These are phyloP conservation scores for Protobothrops mucrosquamatus DNA, from an alignment of 2,113 vertebrate species.

Conservation along the genomic window DNA sequence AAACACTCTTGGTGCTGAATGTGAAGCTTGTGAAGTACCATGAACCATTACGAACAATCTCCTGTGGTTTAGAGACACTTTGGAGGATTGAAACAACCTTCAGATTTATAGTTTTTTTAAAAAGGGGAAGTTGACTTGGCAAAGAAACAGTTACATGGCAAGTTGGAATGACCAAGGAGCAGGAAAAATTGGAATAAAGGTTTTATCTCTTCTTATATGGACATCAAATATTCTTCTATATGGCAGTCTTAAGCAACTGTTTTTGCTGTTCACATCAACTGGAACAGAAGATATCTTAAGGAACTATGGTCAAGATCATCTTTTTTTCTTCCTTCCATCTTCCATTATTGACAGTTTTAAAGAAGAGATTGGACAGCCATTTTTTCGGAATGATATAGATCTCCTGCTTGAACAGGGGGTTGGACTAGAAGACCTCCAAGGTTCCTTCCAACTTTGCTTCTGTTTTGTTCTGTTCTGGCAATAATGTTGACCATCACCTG, in stretches of 20 bases:
- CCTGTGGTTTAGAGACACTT: background rate
- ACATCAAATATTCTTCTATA: background rate
- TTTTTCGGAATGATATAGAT: background rate
- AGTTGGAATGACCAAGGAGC: background rate
- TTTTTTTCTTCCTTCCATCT: background rate
- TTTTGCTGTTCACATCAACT: background rate
- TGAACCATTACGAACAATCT: background rate
- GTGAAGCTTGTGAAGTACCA: background rate
- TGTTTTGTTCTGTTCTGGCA: background rate
- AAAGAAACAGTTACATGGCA: background rate
- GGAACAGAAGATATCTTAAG: background rate
- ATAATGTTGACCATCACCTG: background rate
- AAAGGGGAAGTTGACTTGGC: background rate
- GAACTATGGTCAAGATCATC: background rate
- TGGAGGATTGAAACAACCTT: background rate
- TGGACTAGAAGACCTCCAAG: background rate
- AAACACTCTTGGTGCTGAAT: background rate
- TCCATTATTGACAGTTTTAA: background rate
- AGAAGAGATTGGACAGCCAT: background rate
- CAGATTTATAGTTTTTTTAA: background rate
- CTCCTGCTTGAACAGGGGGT: background rate
- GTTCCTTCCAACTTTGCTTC: background rate
- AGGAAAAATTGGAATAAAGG: background rate
- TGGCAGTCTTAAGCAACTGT: background rate
- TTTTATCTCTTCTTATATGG: background rate